phyloP scores from a whole-genome alignment of 1,140 invertebrate species.

The Popillia japonica region DNA sequence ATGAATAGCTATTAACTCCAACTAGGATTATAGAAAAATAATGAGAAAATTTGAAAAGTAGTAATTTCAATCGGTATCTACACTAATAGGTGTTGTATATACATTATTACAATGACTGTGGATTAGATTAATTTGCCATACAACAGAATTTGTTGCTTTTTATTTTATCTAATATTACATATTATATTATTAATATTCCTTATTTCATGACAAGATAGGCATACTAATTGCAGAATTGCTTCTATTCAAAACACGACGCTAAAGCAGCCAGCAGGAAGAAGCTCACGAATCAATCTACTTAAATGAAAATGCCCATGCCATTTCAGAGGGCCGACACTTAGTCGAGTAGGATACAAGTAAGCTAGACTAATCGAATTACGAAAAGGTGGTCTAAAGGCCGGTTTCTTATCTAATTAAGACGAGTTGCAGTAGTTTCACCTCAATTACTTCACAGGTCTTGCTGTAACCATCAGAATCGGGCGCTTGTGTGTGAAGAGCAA shows the following conservation, averaged over 20 bases:
- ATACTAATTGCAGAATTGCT: neutral
- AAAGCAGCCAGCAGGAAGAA: neutral
- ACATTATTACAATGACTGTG: too few species aligned
- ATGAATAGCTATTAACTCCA: too few species aligned
- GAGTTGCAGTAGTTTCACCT: neutral
- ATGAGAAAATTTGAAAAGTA: too few species aligned
- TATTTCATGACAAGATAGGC: too few species aligned
- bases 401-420: slow-evolving; percentile 14
- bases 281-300: neutral
- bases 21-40: too few species aligned
- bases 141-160: too few species aligned
- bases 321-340: neutral
- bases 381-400: neutral
- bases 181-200: too few species aligned
- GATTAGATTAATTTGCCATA: too few species aligned
- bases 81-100: too few species aligned
- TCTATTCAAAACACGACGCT: neutral
- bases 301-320: neutral
- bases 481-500: neutral
- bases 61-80: too few species aligned
- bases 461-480: neutral
- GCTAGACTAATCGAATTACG: neutral
- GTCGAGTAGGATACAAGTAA: neutral
- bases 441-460: slow-evolving; percentile 10
- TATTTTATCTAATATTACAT: too few species aligned